Percentiles rank a stretch among this genome's conserved stretches.
phyloP scores from a whole-genome alignment of 1,140 invertebrate genomes.

The Lepidurus packardi region DNA sequence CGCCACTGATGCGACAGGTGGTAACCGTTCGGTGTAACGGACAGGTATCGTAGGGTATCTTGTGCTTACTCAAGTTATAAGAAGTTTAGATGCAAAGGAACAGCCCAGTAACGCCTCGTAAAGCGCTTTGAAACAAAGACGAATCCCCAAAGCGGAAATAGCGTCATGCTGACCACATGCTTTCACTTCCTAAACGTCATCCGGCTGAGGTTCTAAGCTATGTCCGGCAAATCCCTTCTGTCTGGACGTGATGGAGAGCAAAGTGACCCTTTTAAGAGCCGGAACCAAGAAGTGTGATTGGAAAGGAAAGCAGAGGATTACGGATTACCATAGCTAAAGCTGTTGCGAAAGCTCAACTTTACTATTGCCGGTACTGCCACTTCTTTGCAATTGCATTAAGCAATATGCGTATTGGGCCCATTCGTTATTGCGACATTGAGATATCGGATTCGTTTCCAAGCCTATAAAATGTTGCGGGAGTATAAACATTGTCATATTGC shows the following conservation, averaged over 20 bases:
- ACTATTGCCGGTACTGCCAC: neutral
- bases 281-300: conserved; percentile 3
- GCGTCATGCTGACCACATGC: conserved; percentile 13
- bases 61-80: neutral
- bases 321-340: neutral
- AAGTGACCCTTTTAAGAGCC: neutral
- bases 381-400: neutral
- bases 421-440: neutral
- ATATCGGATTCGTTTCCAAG: neutral
- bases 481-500: neutral
- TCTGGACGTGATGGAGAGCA: neutral
- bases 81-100: neutral
- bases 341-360: neutral
- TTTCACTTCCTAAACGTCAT: conserved; percentile 18
- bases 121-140: neutral
- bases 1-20: neutral
- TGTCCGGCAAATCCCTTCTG: neutral
- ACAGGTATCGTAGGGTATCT: neutral
- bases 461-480: neutral
- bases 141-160: neutral
- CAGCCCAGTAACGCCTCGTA: neutral
- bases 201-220: neutral
- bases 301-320: conserved; percentile 1
- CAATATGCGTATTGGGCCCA: too few species aligned
- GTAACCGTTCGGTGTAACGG: neutral